These are phyloP conservation scores for Phortica okadai DNA, from an alignment of 2,888 invertebrate species.

Conservation along the genomic window DNA sequence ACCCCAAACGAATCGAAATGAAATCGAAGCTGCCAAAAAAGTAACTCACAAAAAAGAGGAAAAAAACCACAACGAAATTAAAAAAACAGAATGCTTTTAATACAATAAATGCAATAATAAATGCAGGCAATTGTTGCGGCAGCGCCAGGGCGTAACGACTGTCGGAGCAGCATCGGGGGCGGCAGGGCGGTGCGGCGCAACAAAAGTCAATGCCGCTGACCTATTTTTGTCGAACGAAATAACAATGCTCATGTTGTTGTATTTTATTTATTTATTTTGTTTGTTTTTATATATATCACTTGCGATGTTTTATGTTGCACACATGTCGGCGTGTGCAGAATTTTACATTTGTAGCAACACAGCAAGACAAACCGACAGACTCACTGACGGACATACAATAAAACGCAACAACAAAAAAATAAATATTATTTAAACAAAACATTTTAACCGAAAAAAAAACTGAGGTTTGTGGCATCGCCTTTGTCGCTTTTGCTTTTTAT, in stretches of 20 bases:
- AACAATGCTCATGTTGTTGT: constrained; percentile 55
- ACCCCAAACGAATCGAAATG: background rate
- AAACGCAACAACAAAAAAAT: constrained; percentile 3
- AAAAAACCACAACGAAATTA: background rate
- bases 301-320: constrained; percentile 39
- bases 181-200: constrained; percentile 53
- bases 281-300: constrained; percentile 41
- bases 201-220: constrained; percentile 57
- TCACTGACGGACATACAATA: background rate
- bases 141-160: constrained; percentile 53
- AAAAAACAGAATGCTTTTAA: background rate
- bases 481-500: constrained; percentile 34
- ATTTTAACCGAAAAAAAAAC: background rate
- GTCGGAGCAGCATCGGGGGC: background rate
- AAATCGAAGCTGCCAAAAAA: constrained; percentile 6
- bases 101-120: constrained; percentile 7
- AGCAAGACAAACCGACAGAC: constrained; percentile 1
- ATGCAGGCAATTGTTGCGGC: constrained; percentile 9
- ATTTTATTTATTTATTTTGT: constrained; percentile 27
- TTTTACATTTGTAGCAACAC: constrained; percentile 4
- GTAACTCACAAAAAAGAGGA: background rate
- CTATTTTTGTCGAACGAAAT: constrained; percentile 61
- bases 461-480: constrained; percentile 52
- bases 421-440: background rate
- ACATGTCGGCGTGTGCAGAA: background rate